These are phyloP conservation scores for Lepus americanus DNA, from an alignment of 2,113 vertebrate genomes.

Conservation along the genomic window DNA sequence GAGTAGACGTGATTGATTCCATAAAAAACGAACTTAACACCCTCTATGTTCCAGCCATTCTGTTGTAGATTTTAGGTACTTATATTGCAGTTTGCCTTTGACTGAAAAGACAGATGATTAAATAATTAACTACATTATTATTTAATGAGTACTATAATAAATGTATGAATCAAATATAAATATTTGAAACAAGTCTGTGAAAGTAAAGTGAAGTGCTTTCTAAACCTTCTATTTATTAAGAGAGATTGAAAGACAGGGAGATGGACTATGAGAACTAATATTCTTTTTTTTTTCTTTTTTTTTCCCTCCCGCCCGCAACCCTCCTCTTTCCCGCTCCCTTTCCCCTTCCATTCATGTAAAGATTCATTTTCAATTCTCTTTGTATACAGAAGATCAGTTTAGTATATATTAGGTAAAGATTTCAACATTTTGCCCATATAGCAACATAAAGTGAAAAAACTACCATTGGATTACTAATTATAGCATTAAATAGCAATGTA, in stretches of 20 bases:
- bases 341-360: no score
- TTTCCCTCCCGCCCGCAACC: no score
- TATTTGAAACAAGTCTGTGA: conserved; percentile 34
- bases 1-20: neutral
- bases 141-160: neutral
- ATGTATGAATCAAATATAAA: neutral
- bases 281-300: no score
- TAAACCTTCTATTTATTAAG: neutral
- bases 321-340: no score
- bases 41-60: neutral
- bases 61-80: neutral
- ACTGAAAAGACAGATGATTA: neutral
- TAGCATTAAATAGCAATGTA: no score
- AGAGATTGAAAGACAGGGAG: neutral
- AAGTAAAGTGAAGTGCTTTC: neutral
- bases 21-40: neutral
- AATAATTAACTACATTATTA: neutral
- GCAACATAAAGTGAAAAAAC: no score
- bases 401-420: no score
- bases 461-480: no score
- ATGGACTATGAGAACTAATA: no score
- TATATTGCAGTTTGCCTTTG: neutral
- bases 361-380: no score
- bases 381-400: no score
- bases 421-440: no score